Percentiles rank a stretch among this genome's conserved stretches.
Evolutionary conservation across 2,113 vertebrate species (phyloP).

Genomic region (Papio anubis): DNA sequence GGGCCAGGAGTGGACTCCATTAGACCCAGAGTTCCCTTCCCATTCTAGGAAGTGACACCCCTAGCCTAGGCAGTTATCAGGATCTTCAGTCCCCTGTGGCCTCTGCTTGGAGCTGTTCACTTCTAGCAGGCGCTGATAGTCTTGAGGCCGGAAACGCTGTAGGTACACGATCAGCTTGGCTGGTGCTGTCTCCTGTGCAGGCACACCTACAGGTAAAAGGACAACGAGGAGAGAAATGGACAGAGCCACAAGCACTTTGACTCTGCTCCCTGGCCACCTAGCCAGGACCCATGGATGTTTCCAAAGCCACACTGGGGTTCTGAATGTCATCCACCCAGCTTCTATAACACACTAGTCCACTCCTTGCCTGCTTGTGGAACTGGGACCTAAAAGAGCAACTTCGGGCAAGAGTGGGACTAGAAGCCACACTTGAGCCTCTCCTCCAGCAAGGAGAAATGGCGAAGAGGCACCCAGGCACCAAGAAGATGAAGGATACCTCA

Average conservation of each 20-base stretch:
- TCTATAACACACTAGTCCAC: not conserved
- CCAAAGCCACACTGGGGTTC: not conserved
- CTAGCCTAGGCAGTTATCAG: not conserved
- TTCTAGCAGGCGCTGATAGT: constrained; percentile 84
- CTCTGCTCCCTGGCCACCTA: not conserved
- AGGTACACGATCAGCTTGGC: constrained; percentile 92
- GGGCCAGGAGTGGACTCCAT: not conserved
- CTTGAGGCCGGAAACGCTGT: constrained; percentile 84
- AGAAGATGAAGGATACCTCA: not conserved
- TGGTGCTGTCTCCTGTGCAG: constrained; percentile 79
- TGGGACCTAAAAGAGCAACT: not conserved
- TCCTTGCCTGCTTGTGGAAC: not conserved
- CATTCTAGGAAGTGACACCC: not conserved
- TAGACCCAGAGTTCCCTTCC: not conserved
- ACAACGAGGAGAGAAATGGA: not conserved
- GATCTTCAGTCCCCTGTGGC: not conserved
- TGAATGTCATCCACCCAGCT: not conserved
- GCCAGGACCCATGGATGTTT: not conserved
- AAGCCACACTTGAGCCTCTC: not conserved
- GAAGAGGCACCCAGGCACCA: not conserved
- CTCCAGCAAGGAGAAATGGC: not conserved
- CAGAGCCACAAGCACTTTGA: not conserved
- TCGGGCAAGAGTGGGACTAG: not conserved
- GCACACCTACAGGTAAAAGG: constrained; percentile 71
- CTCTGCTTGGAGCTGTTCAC: not conserved